Percentiles rank a stretch among this genome's conserved stretches.
Evolutionary conservation across 2,888 invertebrate genomes (phyloP).

Genomic region (Tetragnatha montana): DNA sequence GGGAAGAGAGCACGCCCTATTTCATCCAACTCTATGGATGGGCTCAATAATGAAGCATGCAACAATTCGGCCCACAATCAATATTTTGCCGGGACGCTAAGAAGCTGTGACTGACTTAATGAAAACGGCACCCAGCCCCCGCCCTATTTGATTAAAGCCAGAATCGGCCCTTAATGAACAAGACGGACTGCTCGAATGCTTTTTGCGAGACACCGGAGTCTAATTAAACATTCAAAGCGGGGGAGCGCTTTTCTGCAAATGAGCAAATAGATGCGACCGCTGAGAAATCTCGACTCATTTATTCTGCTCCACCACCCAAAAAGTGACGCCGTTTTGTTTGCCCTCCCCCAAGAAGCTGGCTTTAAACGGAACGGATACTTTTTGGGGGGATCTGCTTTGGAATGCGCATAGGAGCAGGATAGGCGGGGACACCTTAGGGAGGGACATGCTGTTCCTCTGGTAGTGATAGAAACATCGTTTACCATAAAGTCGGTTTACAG

Average conservation of each 20-base stretch:
- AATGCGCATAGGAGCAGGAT: too few species aligned
- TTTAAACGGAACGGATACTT: too few species aligned
- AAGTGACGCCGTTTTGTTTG: too few species aligned
- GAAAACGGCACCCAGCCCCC: constrained; percentile 33
- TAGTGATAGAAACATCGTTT: too few species aligned
- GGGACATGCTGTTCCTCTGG: too few species aligned
- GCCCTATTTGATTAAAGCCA: constrained; percentile 61
- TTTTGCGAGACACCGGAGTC: constrained; percentile 41
- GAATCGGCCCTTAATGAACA: constrained; percentile 60
- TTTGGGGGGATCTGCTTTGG: too few species aligned
- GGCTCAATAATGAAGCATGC: constrained; percentile 44
- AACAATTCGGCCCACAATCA: constrained; percentile 56
- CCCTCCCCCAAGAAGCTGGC: neutral
- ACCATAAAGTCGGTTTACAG: too few species aligned
- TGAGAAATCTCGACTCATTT: constrained; percentile 34
- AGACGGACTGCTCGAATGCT: constrained; percentile 32
- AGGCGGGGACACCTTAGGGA: too few species aligned
- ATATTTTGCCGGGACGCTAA: constrained; percentile 46
- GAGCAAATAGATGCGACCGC: constrained; percentile 53
- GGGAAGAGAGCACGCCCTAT: constrained; percentile 30
- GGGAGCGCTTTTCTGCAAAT: constrained; percentile 28
- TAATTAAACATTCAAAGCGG: constrained; percentile 61
- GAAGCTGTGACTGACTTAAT: constrained; percentile 48
- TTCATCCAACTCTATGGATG: neutral
- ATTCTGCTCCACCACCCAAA: neutral